Base-by-base conservation (phyloP, 2,888 invertebrate genomes). In the Eudemis profundana region DNA sequence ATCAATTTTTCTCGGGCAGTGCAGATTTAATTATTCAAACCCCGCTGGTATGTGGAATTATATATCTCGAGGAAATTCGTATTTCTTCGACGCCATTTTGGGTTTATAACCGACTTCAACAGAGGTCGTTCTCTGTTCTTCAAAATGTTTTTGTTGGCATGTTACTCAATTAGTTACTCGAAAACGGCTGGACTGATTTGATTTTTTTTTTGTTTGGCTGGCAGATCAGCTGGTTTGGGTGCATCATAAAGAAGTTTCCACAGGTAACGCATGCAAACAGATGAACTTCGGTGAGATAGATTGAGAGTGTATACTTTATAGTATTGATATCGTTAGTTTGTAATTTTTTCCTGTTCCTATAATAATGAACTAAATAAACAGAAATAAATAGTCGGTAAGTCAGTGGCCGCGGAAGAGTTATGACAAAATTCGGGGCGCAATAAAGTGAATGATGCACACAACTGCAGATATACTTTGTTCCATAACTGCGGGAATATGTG, bases 371-470 rank as follows among this genome's bases (percentile, higher is more conserved):
- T n/a, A n/a, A n/a, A n/a, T n/a, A n/a, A n/a, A n/a, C n/a, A n/a
- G n/a, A n/a, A n/a, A n/a, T n/a, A n/a, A n/a, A n/a, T n/a, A n/a
- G 54, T 56, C 21, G 29, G 50, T 36, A 51, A 59, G 64, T 51
- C 57, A 59, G 49, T 40, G 27, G 47, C 60, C 53, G 27, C 77
- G 72, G 75, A 73, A 57, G 80, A 85, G 82, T 85, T 84, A 87
- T 86, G 86, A 81, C 76, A 76, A 74, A 78, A 78, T 77, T 78
- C 70, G 69, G 72, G 77, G 79, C 76, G 86, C 84, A 85, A 85
- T 89, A 87, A 87, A 88, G 85, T 90, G 88, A 89, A 90, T 90
- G 89, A 90, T 90, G 90, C 89, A 90, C 85, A 86, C 84, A 83
- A 85, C 87, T 86, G 89, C 85, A 83, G 78, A 84, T 82, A 89